Percentiles rank a stretch among this genome's conserved stretches.
Conservation (phyloP, 2,888 invertebrate species). For the Lasioglossum lativentre region DNA sequence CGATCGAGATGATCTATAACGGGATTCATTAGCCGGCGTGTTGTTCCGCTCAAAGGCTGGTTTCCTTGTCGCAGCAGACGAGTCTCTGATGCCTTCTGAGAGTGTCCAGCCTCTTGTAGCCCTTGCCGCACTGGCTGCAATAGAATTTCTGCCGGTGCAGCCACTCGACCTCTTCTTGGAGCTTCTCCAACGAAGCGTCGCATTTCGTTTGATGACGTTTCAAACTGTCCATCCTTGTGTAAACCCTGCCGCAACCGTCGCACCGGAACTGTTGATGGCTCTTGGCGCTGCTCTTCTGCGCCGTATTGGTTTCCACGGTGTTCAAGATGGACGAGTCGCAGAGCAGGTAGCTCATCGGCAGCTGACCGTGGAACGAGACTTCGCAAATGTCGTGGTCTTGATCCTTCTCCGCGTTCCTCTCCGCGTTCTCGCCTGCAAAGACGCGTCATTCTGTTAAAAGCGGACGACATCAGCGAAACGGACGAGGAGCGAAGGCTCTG, state of each 20-base stretch:
- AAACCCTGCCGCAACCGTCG: constrained; percentile 81
- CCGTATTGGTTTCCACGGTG: constrained; percentile 57
- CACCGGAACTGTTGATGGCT: constrained; percentile 76
- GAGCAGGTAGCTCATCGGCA: constrained; percentile 65
- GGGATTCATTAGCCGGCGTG: background rate
- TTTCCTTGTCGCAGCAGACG: constrained; percentile 79
- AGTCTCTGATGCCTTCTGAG: constrained; percentile 79
- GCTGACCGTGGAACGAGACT: constrained; percentile 67
- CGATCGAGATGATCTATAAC: background rate
- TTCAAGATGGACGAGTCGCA: constrained; percentile 70
- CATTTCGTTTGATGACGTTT: constrained; percentile 81
- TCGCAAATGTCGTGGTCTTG: constrained; percentile 67
- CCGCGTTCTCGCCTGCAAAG: constrained; percentile 63
- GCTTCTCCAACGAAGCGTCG: constrained; percentile 80
- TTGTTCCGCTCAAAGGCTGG: background rate
- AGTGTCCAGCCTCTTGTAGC: constrained; percentile 81
- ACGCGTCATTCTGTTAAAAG: constrained; percentile 57
- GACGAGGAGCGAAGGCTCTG: background rate
- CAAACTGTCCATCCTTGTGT: constrained; percentile 82
- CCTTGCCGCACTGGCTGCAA: constrained; percentile 81
- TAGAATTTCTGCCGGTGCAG: constrained; percentile 68
- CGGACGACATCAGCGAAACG: background rate
- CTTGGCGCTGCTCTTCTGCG: constrained; percentile 55
- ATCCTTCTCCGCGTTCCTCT: constrained; percentile 43
- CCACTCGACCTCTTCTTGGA: constrained; percentile 62